Evolutionary conservation across 2,797 vertebrate genomes (phyloP).

Genomic region (Pantherophis vulpinus): DNA sequence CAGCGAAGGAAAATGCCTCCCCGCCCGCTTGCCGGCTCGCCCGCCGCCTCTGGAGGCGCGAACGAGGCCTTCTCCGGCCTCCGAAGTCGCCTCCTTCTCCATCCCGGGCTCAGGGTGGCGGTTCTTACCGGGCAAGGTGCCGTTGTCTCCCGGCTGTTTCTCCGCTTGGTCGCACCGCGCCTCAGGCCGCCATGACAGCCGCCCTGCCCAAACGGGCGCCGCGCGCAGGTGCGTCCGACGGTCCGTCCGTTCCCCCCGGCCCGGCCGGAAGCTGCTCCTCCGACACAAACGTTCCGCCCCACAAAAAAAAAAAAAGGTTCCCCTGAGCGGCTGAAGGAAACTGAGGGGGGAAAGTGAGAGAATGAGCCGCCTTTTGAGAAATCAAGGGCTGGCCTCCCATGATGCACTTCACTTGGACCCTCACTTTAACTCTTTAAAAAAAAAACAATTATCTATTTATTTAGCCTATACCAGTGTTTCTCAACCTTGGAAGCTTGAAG

Average conservation of each 20-base stretch:
- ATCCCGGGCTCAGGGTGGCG: not conserved
- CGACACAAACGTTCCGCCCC: not conserved
- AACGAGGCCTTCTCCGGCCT: not conserved
- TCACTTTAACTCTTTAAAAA: not conserved
- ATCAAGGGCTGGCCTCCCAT: not conserved
- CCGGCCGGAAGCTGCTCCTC: not conserved
- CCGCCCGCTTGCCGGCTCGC: not conserved
- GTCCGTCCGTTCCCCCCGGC: not conserved
- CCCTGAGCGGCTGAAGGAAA: not conserved
- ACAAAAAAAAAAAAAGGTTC: not conserved
- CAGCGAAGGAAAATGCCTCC: not conserved
- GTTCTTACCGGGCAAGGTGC: not conserved
- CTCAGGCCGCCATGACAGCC: conserved; percentile 25
- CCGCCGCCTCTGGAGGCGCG: no score
- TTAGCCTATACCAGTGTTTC: no score
- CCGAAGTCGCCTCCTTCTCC: not conserved
- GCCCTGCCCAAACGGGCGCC: not conserved
- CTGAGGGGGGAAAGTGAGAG: not conserved
- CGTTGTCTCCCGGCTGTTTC: not conserved
- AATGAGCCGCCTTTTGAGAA: not conserved
- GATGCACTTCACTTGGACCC: not conserved
- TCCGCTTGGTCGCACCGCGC: not conserved
- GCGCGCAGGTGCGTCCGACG: not conserved
- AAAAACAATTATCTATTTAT: no score
- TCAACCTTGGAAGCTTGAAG: no score